Evolutionary conservation across 2,888 invertebrate species (phyloP), one percentile per base, ranked within the genome.

Genomic region (Caenorhabditis sp.): DNA sequence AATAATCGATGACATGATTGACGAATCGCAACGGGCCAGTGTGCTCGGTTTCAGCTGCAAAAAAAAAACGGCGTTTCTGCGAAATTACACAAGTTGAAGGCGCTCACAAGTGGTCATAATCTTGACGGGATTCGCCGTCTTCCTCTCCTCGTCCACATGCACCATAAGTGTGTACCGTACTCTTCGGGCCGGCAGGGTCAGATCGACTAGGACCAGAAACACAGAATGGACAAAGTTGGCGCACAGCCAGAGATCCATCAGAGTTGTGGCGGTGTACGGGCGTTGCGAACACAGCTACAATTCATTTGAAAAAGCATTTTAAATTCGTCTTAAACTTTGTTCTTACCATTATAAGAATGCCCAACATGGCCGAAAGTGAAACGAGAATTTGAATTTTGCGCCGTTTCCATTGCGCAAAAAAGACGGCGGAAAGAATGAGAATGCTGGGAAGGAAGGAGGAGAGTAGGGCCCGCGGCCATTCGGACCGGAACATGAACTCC

Each of bases 221-320:
- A 82, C 80, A 9, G 80, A 65, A 53, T 87, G 87, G 22, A 88
- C 66, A 52, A 88, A 84, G 43, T 83, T 84, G 27, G 80, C 82
- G 45, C 83, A 82, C 27, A 88, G 68, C 88, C 88, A 88, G 20
- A 88, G 78, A 73, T 88, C 87, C 70, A 85, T 79, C 45, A 88
- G 66, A 15, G 83, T 85, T 24, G 84, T 78, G 15, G 81, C 72
- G 8, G 81, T 66, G 46, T 78, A 76, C 20, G 78, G 63, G 20
- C 82, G 80, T 39, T 71, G 65, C 9, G 81, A 74, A 32, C 80
- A 75, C 27, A 82, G 70, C 83, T 83, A 63, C 11, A 77, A 61
- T 8, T 17, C 2, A 13, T 22, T 24, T 24, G 30, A 32, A 56
- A 0, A 30, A 20, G 7, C 13, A 8, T 30, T 30, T 30, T 7